phyloP scores from a whole-genome alignment of 2,888 invertebrate genomes.

The Oligia latruncula region DNA sequence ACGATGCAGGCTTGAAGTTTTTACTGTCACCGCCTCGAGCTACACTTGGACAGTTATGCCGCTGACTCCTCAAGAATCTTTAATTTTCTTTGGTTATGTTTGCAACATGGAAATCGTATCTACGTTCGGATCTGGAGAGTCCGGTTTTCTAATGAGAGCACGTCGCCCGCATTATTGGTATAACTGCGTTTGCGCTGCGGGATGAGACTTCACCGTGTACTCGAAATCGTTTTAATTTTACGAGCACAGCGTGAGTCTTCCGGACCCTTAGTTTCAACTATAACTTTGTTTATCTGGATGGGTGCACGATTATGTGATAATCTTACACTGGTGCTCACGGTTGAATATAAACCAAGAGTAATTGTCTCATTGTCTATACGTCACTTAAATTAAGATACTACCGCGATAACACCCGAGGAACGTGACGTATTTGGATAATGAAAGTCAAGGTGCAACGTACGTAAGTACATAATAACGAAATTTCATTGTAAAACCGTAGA shows the following conservation, averaged over 20 bases:
- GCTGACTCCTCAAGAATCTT: slow-evolving; percentile 76
- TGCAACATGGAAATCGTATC: slow-evolving; percentile 69
- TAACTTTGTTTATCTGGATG: slow-evolving; percentile 49
- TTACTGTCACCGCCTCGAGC: slow-evolving; percentile 76
- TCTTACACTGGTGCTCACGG: slow-evolving; percentile 66
- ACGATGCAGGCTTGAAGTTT: slow-evolving; percentile 79
- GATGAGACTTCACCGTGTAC: slow-evolving; percentile 44
- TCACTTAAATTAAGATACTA: slow-evolving; percentile 69
- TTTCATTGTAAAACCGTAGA: slow-evolving; percentile 51
- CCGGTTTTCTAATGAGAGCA: slow-evolving; percentile 68
- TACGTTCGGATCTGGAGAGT: slow-evolving; percentile 53
- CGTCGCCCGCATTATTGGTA: slow-evolving; percentile 60
- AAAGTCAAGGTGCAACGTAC: slow-evolving; percentile 64
- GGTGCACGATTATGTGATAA: slow-evolving; percentile 64
- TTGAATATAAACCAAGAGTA: slow-evolving; percentile 64
- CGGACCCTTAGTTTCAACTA: slow-evolving; percentile 36
- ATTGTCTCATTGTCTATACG: slow-evolving; percentile 73
- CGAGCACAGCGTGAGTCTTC: slow-evolving; percentile 53
- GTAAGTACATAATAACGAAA: slow-evolving; percentile 60
- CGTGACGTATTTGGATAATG: slow-evolving; percentile 75
- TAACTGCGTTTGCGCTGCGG: slow-evolving; percentile 52
- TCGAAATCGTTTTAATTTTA: slow-evolving; percentile 54
- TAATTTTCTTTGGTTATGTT: slow-evolving; percentile 73
- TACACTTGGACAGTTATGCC: slow-evolving; percentile 79
- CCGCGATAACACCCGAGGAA: slow-evolving; percentile 61